Evolutionary conservation across 2,888 invertebrate genomes (phyloP), one percentile per base, ranked within the genome.

Genomic region (Lasius fuliginosus): DNA sequence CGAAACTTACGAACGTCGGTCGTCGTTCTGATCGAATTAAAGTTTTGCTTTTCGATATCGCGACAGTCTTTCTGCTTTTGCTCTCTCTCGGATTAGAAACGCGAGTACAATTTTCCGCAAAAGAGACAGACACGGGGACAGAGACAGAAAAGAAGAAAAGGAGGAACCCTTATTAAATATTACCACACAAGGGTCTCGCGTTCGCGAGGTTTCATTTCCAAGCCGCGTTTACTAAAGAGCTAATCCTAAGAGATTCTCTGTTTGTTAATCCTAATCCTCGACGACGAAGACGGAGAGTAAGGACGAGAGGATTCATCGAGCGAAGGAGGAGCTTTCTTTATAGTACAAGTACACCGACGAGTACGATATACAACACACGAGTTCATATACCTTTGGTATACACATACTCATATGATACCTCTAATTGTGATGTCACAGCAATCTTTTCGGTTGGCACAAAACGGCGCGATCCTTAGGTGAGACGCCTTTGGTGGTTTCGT

Each of bases 171-270:
- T 27, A 36, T 68, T 73, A 53, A 8, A n/a, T 53, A 73, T 81
- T 56, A 30, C 23, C 53, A 49, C 64, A 49, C 30, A 33, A 33
- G 64, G 18, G 1, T 64, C 9, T 76, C 83, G 88, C 86, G 88
- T 5, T 76, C 83, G 88, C 86, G 88, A 86, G 86, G 84, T 89
- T 85, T 69, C 15, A 67, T 84, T 86, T 82, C 76, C 84, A 83
- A 85, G 81, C 76, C 77, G 9, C 82, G 76, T 30, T 85, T 64
- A 69, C 71, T 77, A 77, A 58, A 69, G 23, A 56, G 65, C 74
- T 86, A 89, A 87, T 86, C 53, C 86, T 89, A 86, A 65, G 58
- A 65, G 75, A 62, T 62, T 73, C 56, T 58, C 33, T 69, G 64
- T 40, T 69, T 65, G 36, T 67, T 84, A 84, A 68, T 71, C 81